Conservation (phyloP, 1,140 invertebrate genomes). For the Papilio helenus region DNA sequence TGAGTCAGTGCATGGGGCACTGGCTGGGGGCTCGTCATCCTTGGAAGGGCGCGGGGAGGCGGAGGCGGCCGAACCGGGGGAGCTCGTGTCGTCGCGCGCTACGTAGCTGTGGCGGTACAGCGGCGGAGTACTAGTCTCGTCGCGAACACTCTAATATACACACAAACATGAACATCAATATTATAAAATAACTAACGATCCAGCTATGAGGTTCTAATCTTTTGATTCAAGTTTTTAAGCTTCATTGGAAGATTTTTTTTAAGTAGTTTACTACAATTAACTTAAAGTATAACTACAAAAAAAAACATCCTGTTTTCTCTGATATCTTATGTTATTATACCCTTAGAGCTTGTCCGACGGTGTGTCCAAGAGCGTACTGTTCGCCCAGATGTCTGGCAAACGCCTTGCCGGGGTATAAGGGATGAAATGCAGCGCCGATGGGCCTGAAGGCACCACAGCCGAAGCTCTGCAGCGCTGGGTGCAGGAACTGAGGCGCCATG, state of each 20-base stretch:
- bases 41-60: constrained; percentile 78
- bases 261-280: background rate
- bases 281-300: background rate
- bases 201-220: background rate
- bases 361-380: constrained; percentile 79
- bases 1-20: constrained; percentile 68
- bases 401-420: constrained; percentile 79
- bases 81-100: constrained; percentile 77
- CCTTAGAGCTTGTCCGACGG: constrained; percentile 77
- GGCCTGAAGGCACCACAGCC: constrained; percentile 80
- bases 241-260: background rate
- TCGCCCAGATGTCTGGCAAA: constrained; percentile 81
- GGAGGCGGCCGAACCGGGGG: constrained; percentile 78
- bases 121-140: constrained; percentile 71
- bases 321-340: constrained; percentile 46
- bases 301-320: background rate
- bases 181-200: background rate
- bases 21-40: constrained; percentile 64
- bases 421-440: constrained; percentile 80
- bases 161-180: background rate
- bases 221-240: background rate
- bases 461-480: constrained; percentile 80
- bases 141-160: constrained; percentile 64
- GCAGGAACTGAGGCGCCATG: constrained; percentile 81
- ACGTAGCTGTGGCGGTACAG: constrained; percentile 71